Percentiles rank a stretch among this genome's conserved stretches.
phyloP scores from a whole-genome alignment of 2,888 invertebrate species.

The Spisula solida region DNA sequence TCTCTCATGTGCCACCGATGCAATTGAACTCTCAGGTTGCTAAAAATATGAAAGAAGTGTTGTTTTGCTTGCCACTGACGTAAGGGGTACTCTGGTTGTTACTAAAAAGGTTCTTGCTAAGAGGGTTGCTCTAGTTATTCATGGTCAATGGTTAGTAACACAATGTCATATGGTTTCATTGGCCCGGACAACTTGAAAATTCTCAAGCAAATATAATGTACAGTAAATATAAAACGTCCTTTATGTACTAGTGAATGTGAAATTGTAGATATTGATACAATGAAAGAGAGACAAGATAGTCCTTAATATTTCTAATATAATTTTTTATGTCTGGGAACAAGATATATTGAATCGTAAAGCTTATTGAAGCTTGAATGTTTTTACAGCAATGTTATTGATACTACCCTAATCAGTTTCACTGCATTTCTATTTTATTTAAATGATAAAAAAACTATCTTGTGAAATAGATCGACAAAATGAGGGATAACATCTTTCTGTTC shows the following conservation, averaged over 20 bases:
- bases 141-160: too few species aligned
- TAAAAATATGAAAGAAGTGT: too few species aligned
- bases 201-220: too few species aligned
- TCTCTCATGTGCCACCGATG: too few species aligned
- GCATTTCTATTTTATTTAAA: slow-evolving; percentile 3
- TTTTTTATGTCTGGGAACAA: not conserved
- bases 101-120: too few species aligned
- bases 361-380: not conserved
- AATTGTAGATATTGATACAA: not conserved
- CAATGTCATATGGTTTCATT: too few species aligned
- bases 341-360: not conserved
- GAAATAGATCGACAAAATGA: not conserved
- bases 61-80: too few species aligned
- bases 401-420: not conserved
- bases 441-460: slow-evolving; percentile 7
- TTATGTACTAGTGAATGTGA: not conserved
- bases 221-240: too few species aligned
- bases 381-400: slow-evolving; percentile 6
- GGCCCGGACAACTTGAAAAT: too few species aligned
- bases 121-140: too few species aligned
- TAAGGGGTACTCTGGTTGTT: too few species aligned
- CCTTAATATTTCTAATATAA: not conserved
- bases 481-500: not conserved
- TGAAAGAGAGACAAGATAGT: not conserved
- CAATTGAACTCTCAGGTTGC: too few species aligned